Evolutionary conservation across 1,140 invertebrate genomes (phyloP), one percentile per base, ranked within the genome.

Genomic region (Bombus turneri): DNA sequence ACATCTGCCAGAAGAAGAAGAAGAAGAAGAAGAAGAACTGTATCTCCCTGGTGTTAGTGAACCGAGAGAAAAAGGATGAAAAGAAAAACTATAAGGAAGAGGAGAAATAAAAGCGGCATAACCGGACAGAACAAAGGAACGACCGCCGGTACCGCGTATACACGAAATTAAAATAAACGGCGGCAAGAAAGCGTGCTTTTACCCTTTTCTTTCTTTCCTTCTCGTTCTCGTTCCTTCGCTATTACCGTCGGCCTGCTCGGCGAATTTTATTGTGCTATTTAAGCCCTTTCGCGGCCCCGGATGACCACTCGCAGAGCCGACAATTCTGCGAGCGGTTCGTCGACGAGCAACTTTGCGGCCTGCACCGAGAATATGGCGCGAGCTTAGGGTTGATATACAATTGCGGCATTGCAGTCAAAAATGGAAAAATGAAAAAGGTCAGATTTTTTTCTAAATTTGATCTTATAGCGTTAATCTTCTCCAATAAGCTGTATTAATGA

Each of bases 91-190:
- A 85, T 64, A 78, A 87, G 86, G 86, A 88, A 87, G 87, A 89
- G 86, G 85, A 92, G 90, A 81, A 90, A 88, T 73, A 71, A 88
- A 77, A 83, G 80, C 75, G 87, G 64, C 84, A 85, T 75, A 77
- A 87, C 82, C 83, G 83, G 83, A 83, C 81, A 92, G 93, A 92
- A 93, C 92, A 93, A 94, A 94, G 93, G 91, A 86, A 85, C 62
- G 84, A 81, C 90, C 87, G 91, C 81, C 89, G 90, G 87, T 87
- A 74, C 37, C 87, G 91, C 85, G 84, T 89, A 92, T 12, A 62
- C 91, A 88, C 90, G 92, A 94, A 94, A 94, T 95, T 95, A 95
- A 95, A 95, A 94, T 94, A 95, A 95, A 95, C 92, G 93, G 92
- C 91, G 89, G 92, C 92, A 93, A 94, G 94, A 94, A 93, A 93